phyloP scores from a whole-genome alignment of 2,113 vertebrate genomes.

The Rostratula benghalensis region DNA sequence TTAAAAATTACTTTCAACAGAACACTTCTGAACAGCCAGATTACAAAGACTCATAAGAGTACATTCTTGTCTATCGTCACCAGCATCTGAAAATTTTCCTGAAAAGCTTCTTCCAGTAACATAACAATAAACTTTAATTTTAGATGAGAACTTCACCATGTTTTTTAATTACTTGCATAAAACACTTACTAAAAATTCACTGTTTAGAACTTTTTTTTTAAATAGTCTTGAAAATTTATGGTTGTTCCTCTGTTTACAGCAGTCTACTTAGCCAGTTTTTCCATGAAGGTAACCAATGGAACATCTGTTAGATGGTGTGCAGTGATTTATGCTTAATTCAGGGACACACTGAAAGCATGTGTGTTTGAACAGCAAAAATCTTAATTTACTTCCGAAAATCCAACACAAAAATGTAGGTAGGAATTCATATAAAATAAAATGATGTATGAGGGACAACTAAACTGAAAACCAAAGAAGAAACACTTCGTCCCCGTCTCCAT shows the following conservation, averaged over 20 bases:
- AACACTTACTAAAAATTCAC: neutral
- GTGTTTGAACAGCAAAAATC: neutral
- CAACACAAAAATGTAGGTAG: neutral
- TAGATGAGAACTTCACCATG: neutral
- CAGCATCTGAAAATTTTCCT: neutral
- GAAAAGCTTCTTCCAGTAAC: neutral
- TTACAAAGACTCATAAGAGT: neutral
- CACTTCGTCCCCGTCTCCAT: neutral
- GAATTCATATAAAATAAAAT: neutral
- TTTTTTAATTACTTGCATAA: neutral
- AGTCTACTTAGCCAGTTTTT: neutral
- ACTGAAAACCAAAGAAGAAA: neutral
- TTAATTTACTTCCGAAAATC: neutral
- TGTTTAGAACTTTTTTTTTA: neutral
- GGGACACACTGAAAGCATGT: neutral
- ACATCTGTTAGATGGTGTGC: neutral
- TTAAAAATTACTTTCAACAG: neutral
- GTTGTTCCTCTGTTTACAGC: neutral
- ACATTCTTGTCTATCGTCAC: neutral
- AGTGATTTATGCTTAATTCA: neutral
- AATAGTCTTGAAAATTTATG: neutral
- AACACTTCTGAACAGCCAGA: neutral
- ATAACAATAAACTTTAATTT: neutral
- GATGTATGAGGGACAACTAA: rapidly evolving
- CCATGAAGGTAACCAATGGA: neutral